Conservation (phyloP, 2,888 invertebrate genomes). For the Cosmopolites sordidus region DNA sequence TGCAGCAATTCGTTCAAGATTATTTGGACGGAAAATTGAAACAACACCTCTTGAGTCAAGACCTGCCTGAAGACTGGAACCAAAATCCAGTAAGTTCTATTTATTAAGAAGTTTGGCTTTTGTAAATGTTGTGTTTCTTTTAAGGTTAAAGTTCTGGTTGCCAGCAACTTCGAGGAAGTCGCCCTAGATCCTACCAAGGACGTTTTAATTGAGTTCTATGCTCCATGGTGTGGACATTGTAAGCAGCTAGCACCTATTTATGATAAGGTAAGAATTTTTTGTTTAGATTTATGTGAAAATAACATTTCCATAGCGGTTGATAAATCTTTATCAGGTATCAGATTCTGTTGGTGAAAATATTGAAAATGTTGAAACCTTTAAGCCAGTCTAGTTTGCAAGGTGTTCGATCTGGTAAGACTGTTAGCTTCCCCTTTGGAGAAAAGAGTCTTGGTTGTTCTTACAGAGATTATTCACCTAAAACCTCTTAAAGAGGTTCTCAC, state of each 20-base stretch:
- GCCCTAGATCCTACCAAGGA: constrained; percentile 82
- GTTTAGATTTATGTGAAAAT: neutral
- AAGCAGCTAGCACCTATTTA: constrained; percentile 96
- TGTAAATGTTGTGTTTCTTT: constrained; percentile 42
- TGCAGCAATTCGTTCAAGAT: constrained; percentile 76
- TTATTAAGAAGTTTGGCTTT: neutral
- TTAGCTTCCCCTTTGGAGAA: too few species aligned
- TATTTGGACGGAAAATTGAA: constrained; percentile 92
- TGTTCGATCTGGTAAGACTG: too few species aligned
- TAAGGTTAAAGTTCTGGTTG: constrained; percentile 72
- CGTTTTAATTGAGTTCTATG: constrained; percentile 98
- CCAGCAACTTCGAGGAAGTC: constrained; percentile 93
- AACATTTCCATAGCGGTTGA: neutral
- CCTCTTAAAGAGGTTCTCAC: too few species aligned
- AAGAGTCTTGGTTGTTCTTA: too few species aligned
- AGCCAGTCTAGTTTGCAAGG: too few species aligned
- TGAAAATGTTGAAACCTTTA: too few species aligned
- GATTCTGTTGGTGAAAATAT: too few species aligned
- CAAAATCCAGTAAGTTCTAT: constrained; percentile 73
- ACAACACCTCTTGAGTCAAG: constrained; percentile 91
- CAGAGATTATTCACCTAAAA: too few species aligned
- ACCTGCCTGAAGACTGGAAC: constrained; percentile 96
- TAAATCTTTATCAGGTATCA: constrained; percentile 1
- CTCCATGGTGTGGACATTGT: constrained; percentile 99
- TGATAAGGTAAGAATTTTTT: constrained; percentile 59